A percentile compares a stretch with the other conserved stretches of the same genome.
Conservation (phyloP, 2,888 invertebrate species). For the Euplagia quadripunctaria region DNA sequence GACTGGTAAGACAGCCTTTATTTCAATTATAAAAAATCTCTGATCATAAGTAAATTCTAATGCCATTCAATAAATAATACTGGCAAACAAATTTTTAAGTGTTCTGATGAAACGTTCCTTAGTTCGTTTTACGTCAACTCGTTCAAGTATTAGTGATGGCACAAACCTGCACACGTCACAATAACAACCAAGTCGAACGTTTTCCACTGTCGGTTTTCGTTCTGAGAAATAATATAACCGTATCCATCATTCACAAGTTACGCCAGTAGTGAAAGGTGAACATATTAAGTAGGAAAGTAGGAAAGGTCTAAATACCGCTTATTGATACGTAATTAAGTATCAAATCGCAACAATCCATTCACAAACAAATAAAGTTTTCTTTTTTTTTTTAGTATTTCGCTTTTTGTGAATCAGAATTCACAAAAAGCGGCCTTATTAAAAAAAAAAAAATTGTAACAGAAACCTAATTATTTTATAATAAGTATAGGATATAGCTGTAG, state of each 20-base stretch:
- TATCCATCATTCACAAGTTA: constrained; percentile 29
- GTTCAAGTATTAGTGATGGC: constrained; percentile 27
- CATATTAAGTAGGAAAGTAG: neutral
- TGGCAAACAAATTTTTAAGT: too few species aligned
- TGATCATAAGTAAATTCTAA: too few species aligned
- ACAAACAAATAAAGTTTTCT: too few species aligned
- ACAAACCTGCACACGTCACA: constrained; percentile 23
- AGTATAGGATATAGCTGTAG: neutral
- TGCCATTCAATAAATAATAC: too few species aligned
- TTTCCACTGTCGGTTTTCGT: constrained; percentile 34
- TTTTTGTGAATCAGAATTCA: too few species aligned
- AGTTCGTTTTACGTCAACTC: constrained; percentile 9
- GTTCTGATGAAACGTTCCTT: neutral
- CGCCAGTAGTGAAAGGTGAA: neutral
- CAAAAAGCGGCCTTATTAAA: too few species aligned
- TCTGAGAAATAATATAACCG: constrained; percentile 33
- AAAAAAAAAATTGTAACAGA: too few species aligned
- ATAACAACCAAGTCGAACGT: constrained; percentile 1
- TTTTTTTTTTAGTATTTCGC: too few species aligned
- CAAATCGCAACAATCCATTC: neutral
- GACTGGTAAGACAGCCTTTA: too few species aligned
- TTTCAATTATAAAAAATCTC: too few species aligned
- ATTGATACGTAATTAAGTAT: neutral
- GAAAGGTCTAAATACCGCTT: neutral
- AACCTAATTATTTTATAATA: too few species aligned